These are phyloP conservation scores for Euspilapteryx auroguttella DNA, from an alignment of 2,888 invertebrate genomes.

Conservation along the genomic window DNA sequence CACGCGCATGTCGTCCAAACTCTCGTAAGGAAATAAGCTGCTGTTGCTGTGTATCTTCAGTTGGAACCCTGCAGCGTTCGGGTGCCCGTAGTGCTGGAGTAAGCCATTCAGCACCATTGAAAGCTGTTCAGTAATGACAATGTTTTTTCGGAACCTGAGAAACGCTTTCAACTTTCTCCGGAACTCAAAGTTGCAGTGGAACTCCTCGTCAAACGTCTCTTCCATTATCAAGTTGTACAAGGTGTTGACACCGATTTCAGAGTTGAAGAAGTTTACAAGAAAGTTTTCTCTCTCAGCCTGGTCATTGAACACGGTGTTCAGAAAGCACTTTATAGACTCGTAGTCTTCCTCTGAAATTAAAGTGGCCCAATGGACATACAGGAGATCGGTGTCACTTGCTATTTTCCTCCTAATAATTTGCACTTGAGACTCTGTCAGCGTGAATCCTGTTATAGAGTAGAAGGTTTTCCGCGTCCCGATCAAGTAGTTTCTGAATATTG, in stretches of 20 bases:
- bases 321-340: not conserved
- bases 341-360: not conserved
- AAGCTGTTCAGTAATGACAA: not conserved
- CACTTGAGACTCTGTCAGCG: not conserved
- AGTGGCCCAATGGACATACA: not conserved
- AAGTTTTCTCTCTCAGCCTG: not conserved
- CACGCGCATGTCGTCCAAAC: not conserved
- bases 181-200: not conserved
- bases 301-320: not conserved
- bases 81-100: not conserved
- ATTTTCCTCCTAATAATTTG: not conserved
- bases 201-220: not conserved
- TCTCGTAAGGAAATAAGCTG: not conserved
- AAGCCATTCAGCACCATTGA: not conserved
- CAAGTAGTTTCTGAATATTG: constrained; percentile 1
- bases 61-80: not conserved
- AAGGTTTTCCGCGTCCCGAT: not conserved
- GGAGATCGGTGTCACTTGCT: not conserved
- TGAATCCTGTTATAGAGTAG: not conserved
- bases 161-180: not conserved
- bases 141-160: not conserved
- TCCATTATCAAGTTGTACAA: not conserved
- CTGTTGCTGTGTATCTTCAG: too few species aligned
- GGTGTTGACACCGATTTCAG: not conserved
- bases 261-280: not conserved